A percentile compares a stretch with the other conserved stretches of the same genome.
phyloP scores from a whole-genome alignment of 2,888 invertebrate species.

The Entomobrya proxima region DNA sequence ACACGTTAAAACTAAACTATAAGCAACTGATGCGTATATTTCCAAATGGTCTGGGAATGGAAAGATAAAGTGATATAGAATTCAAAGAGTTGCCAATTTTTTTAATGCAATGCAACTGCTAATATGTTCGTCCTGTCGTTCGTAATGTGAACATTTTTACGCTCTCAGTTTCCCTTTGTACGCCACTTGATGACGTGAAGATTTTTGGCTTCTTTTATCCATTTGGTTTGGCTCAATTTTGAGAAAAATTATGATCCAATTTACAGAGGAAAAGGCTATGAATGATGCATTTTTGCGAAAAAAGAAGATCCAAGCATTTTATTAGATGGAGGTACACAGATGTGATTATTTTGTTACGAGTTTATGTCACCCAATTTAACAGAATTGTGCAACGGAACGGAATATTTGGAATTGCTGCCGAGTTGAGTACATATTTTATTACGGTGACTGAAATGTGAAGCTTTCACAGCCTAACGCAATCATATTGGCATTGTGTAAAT shows the following conservation, averaged over 20 bases:
- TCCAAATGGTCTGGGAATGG: neutral
- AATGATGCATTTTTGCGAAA: neutral
- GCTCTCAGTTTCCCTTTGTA: neutral
- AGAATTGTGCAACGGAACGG: too few relatives aligned
- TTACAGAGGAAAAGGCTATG: neutral
- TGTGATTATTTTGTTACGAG: neutral
- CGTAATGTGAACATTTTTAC: neutral
- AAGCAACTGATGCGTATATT: neutral
- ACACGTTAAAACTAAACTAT: neutral
- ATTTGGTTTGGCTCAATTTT: constrained; percentile 20
- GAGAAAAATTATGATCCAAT: constrained; percentile 18
- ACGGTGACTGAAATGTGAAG: too few relatives aligned
- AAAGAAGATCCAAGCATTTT: neutral
- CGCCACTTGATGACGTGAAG: neutral
- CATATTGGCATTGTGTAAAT: too few relatives aligned
- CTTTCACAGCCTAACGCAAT: too few relatives aligned
- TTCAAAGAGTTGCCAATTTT: neutral
- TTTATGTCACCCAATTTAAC: too few relatives aligned
- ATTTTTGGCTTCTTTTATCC: constrained; percentile 7
- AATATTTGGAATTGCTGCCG: too few relatives aligned
- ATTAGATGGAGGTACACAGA: neutral
- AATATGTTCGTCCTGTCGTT: neutral
- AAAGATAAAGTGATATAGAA: neutral
- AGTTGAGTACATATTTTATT: too few relatives aligned
- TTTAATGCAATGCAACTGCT: too few relatives aligned